These are phyloP conservation scores for Synergus itoensis DNA, from an alignment of 2,888 invertebrate species.

Conservation along the genomic window DNA sequence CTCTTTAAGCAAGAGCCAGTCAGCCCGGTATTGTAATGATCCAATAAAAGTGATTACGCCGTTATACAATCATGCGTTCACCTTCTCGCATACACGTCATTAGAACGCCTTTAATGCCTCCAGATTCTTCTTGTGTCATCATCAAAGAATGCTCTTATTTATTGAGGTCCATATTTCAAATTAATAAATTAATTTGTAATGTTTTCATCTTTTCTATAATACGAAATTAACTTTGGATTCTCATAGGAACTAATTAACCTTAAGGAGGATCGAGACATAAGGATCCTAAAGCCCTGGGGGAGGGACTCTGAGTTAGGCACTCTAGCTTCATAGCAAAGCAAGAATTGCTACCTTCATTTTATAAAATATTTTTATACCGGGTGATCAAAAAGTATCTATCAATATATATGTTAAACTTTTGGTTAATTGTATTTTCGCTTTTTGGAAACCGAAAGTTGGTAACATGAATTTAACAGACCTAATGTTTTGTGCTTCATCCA, in stretches of 20 bases:
- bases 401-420: too few relatives aligned
- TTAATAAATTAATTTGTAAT: not conserved
- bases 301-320: too few relatives aligned
- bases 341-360: too few relatives aligned
- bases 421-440: too few relatives aligned
- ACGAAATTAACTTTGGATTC: not conserved
- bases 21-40: conserved; percentile 71
- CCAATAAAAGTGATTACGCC: conserved; percentile 72
- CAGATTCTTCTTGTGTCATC: not conserved
- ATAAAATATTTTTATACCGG: too few relatives aligned
- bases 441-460: too few relatives aligned
- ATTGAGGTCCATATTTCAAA: not conserved
- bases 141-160: not conserved
- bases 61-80: not conserved
- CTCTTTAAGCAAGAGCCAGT: conserved; percentile 69
- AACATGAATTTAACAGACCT: too few relatives aligned
- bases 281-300: not conserved
- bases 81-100: not conserved
- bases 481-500: too few relatives aligned
- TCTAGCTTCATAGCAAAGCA: too few relatives aligned
- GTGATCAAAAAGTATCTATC: too few relatives aligned
- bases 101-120: conserved; percentile 5
- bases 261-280: not conserved
- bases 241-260: not conserved
- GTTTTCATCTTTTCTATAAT: not conserved